Conservation (phyloP, 92 coral and sea anemone genomes). For the Pocillopora grandis region DNA sequence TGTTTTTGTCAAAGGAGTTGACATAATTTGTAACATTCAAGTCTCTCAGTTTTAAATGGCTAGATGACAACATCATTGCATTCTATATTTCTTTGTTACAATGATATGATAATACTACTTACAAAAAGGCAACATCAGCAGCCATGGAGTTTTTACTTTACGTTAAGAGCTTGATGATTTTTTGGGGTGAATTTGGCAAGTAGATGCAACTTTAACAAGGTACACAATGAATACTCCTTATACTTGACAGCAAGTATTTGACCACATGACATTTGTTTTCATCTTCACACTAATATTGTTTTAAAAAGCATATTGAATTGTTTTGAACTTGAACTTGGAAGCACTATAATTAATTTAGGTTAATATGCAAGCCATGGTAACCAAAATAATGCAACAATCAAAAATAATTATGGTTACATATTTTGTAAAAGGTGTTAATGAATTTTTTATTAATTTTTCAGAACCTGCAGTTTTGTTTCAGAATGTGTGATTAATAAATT, state of each 20-base stretch:
- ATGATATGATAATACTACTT: no score
- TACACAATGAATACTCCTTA: not conserved
- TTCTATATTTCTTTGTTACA: not conserved
- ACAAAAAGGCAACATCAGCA: no score
- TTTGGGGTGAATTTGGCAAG: no score
- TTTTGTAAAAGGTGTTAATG: not conserved
- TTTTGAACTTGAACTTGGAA: not conserved
- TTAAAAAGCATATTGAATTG: not conserved
- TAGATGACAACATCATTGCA: not conserved
- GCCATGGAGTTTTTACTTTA: no score
- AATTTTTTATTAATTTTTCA: not conserved
- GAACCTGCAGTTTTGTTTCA: not conserved
- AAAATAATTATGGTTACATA: not conserved
- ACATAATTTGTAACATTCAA: not conserved
- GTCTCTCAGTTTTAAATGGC: not conserved
- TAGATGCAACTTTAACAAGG: not conserved
- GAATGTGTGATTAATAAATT: not conserved
- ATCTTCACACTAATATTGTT: not conserved
- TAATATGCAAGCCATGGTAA: slow-evolving; percentile 10
- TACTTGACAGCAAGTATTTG: not conserved
- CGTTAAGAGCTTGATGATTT: no score
- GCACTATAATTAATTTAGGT: not conserved
- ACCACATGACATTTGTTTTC: no score
- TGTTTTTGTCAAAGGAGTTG: not conserved
- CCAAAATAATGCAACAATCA: not conserved